Evolutionary conservation across 2,888 invertebrate species (phyloP).

Genomic region (Cryptus viduatorius): DNA sequence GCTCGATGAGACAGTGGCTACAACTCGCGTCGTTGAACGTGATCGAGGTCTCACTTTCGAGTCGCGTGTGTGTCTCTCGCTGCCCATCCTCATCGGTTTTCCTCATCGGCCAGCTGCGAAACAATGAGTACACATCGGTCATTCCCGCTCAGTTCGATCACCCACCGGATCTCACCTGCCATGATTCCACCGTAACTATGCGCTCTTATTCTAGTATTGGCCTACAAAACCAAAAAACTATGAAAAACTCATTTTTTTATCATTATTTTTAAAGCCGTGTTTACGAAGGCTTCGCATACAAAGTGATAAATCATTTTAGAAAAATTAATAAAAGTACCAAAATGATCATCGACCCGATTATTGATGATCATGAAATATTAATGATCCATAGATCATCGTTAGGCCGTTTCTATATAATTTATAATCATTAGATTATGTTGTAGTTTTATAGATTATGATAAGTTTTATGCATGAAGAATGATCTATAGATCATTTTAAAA

Average conservation of each 20-base stretch:
- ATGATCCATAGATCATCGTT: neutral
- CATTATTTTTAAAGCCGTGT: neutral
- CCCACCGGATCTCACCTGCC: constrained; percentile 27
- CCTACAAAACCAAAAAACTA: neutral
- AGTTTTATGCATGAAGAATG: neutral
- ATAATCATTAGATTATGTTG: neutral
- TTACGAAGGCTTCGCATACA: neutral
- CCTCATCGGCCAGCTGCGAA: constrained; percentile 26
- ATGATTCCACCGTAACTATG: constrained; percentile 17
- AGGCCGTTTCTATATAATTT: neutral
- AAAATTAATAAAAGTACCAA: too few species aligned
- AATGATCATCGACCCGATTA: too few species aligned
- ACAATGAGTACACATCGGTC: constrained; percentile 28
- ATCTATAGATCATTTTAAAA: neutral
- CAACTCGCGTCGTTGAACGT: constrained; percentile 72
- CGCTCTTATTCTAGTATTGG: constrained; percentile 22
- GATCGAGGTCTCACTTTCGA: constrained; percentile 82
- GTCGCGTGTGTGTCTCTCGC: constrained; percentile 63
- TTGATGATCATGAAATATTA: neutral
- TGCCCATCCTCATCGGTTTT: constrained; percentile 39
- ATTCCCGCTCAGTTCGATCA: constrained; percentile 25
- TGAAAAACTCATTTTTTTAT: neutral
- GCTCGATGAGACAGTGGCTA: constrained; percentile 59
- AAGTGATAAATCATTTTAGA: too few species aligned
- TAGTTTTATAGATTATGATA: neutral